Evolutionary conservation across 2,113 vertebrate genomes (phyloP).

Genomic region (Malurus melanocephalus): DNA sequence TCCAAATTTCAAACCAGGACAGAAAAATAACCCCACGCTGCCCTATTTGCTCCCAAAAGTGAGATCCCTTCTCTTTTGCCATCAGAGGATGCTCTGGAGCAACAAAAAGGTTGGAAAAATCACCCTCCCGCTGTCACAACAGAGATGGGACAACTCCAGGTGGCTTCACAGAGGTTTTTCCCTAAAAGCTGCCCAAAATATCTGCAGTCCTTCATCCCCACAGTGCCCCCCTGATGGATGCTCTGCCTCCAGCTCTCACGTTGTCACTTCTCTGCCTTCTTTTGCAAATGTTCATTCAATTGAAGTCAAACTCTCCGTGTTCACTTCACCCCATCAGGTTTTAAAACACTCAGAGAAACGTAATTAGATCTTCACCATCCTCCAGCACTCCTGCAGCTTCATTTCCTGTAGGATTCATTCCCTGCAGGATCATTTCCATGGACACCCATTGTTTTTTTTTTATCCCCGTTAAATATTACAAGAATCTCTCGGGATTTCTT

Average conservation of each 20-base stretch:
- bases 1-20: neutral
- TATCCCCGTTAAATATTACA: neutral
- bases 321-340: neutral
- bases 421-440: neutral
- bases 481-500: neutral
- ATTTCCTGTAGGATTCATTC: neutral
- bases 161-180: neutral
- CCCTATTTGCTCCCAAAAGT: neutral
- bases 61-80: neutral
- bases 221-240: neutral
- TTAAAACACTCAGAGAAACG: neutral
- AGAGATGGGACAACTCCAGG: neutral
- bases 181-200: neutral
- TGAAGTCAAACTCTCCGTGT: neutral
- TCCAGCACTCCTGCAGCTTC: neutral
- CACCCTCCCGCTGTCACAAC: rapidly evolving
- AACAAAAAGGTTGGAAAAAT: neutral
- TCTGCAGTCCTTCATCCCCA: neutral
- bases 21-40: neutral
- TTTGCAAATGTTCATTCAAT: neutral
- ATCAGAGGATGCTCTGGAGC: neutral
- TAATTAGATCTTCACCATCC: neutral
- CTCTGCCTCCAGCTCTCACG: neutral
- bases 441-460: neutral
- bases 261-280: neutral